phyloP scores from a whole-genome alignment of 1,140 invertebrate species.

The Phymorhynchus buccinoides region DNA sequence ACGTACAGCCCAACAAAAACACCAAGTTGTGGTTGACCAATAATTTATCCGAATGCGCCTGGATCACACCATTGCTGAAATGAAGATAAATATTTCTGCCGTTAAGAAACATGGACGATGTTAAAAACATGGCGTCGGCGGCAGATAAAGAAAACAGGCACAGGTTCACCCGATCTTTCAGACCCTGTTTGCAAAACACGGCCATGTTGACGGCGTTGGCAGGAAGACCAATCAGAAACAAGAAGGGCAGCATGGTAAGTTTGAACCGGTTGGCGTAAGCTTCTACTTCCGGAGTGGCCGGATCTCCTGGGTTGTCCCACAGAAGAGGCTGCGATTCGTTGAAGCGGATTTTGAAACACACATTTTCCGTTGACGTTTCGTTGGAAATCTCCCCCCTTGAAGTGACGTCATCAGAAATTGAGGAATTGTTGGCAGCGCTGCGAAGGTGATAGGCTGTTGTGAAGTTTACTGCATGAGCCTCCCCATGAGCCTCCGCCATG shows the following conservation, averaged over 20 bases:
- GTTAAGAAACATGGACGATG: neutral
- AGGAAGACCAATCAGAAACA: neutral
- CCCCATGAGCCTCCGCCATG: too few relatives aligned
- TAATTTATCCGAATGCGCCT: neutral
- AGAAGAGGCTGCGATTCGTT: too few relatives aligned
- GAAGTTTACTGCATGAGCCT: too few relatives aligned
- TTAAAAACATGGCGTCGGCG: neutral
- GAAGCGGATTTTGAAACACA: too few relatives aligned
- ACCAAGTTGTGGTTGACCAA: neutral
- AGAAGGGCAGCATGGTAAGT: neutral
- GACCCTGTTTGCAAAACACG: neutral
- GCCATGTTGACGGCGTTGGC: conserved; percentile 13
- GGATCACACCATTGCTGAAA: neutral
- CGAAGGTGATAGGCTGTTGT: too few relatives aligned
- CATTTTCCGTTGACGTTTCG: too few relatives aligned
- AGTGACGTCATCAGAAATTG: too few relatives aligned
- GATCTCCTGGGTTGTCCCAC: too few relatives aligned
- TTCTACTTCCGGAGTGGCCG: too few relatives aligned
- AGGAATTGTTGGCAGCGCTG: too few relatives aligned
- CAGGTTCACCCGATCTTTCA: neutral
- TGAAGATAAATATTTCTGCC: neutral
- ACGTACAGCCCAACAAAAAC: neutral
- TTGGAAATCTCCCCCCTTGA: too few relatives aligned
- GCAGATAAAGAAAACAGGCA: neutral
- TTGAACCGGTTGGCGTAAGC: neutral